These are phyloP conservation scores for Cichlasoma orientale DNA, from an alignment of 2,797 vertebrate species.

Conservation along the genomic window DNA sequence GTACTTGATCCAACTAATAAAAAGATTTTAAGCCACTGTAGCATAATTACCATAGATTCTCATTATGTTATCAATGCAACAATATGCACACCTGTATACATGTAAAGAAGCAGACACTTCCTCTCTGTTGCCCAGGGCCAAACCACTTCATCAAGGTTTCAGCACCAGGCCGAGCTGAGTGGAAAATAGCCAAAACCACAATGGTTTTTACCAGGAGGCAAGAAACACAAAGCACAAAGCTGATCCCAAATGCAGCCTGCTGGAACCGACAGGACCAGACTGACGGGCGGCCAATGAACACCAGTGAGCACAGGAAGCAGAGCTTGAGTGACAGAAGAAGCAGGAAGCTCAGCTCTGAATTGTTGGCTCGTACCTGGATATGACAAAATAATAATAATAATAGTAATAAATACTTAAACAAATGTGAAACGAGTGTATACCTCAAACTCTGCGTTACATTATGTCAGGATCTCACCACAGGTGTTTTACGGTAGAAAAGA, in stretches of 20 bases:
- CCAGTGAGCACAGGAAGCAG: conserved; percentile 77
- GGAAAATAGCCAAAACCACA: conserved; percentile 75
- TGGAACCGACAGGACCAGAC: conserved; percentile 68
- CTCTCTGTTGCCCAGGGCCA: conserved; percentile 71
- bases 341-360: conserved; percentile 79
- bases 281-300: conserved; percentile 74
- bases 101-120: conserved; percentile 71
- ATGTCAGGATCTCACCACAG: conserved; percentile 63
- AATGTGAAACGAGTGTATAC: not conserved
- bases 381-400: not conserved
- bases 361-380: conserved; percentile 75
- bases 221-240: conserved; percentile 72
- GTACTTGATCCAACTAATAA: not conserved
- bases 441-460: not conserved
- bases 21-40: not conserved
- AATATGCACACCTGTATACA: conserved; percentile 65
- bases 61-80: not conserved
- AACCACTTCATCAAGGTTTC: conserved; percentile 75
- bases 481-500: conserved; percentile 72
- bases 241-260: conserved; percentile 73
- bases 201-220: conserved; percentile 74
- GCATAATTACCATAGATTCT: not conserved
- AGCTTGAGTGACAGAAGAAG: conserved; percentile 77
- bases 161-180: conserved; percentile 67
- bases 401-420: no score